phyloP scores from a whole-genome alignment of 2,113 vertebrate genomes.

The Saguinus midas region DNA sequence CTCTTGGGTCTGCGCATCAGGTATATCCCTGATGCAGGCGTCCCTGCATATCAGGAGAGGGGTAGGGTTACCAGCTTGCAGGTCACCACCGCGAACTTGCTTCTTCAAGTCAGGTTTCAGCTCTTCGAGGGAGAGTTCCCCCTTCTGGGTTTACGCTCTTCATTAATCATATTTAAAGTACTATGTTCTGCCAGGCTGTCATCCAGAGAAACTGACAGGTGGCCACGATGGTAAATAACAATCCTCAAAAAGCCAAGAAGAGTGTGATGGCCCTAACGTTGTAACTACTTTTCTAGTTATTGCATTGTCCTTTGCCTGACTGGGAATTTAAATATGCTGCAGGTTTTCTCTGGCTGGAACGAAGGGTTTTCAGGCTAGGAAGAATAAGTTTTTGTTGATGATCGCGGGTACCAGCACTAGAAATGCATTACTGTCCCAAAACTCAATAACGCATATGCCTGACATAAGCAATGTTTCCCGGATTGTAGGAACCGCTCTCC shows the following conservation, averaged over 20 bases:
- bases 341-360: not conserved
- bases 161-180: not conserved
- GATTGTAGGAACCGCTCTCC: not conserved
- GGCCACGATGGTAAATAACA: rapidly evolving
- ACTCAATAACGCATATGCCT: not conserved
- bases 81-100: not conserved
- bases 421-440: not conserved
- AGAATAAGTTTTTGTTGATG: not conserved
- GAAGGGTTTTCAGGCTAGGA: not conserved
- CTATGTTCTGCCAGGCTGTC: rapidly evolving
- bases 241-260: not conserved
- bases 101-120: constrained; percentile 31
- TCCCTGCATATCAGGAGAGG: not conserved
- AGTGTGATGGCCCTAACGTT: constrained; percentile 61
- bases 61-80: constrained; percentile 30
- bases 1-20: not conserved
- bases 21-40: not conserved
- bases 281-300: not conserved
- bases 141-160: not conserved
- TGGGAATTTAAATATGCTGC: not conserved
- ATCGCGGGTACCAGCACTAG: not conserved
- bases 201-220: not conserved
- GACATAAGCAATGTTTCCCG: not conserved
- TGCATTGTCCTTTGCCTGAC: not conserved
- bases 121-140: not conserved